Base-by-base conservation (phyloP, 2,113 vertebrate genomes). In the Carlito syrichta region DNA sequence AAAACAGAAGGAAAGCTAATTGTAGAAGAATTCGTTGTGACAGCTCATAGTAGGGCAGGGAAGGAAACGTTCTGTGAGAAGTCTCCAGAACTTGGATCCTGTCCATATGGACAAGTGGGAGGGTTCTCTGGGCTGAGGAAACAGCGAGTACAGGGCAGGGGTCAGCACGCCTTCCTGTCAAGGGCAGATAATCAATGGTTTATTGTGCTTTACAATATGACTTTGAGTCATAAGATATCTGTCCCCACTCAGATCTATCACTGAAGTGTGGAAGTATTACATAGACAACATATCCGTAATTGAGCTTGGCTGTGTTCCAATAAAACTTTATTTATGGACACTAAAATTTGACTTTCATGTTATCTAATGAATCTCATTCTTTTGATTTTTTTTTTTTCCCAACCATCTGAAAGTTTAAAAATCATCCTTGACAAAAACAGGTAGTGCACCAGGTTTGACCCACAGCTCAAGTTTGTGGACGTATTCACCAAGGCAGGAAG, bases 141-240 rank as follows among this genome's bases (percentile, higher is more conserved):
- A 3, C 1, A 8, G 60, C 16, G 11, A 8, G 30, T 20, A 17
- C 38, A 78, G 71, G 71, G 23, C 13, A 11, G 30, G 23, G 22
- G 54, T 78, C 50, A 8, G 23, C 16, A 25, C 0, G 17, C 81
- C 48, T 27, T 92, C 40, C 92, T 58, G 35, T 76, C 40, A 78
- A 66, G 56, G 78, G 20, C 69, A 22, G 17, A 11, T 7, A 25
- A 25, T 35, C 58, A 48, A 32, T 76, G 35, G 35, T 62, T 22
- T 63, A 79, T 14, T 60, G 0, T 60, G 58, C 10, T n/a, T n/a
- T n/a, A n/a, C n/a, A n/a, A n/a, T n/a, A 66, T 66, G 88, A 20
- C 14, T 84, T 54, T 52, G 3, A 54, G 43, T 23, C 7, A 5
- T 1, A 4, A 11, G 11, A 0, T 62, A n/a, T 2, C 1, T 52